phyloP scores from a whole-genome alignment of 2,888 invertebrate genomes.

The Polydrusus tereticollis region DNA sequence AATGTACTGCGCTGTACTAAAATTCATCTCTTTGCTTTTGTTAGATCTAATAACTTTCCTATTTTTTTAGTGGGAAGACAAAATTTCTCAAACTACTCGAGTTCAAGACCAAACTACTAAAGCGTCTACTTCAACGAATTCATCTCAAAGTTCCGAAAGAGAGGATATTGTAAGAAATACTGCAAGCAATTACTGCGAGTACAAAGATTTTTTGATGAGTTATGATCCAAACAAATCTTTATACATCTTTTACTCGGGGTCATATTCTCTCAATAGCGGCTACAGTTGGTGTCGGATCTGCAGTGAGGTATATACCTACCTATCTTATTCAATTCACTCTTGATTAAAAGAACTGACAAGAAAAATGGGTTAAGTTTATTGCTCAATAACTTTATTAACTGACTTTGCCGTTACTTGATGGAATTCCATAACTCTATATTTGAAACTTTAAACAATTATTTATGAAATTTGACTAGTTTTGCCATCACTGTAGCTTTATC shows the following conservation, averaged over 20 bases:
- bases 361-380: no score
- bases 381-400: no score
- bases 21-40: no score
- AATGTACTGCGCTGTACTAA: no score
- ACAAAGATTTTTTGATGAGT: not conserved
- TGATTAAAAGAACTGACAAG: no score
- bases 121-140: not conserved
- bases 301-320: not conserved
- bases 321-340: no score
- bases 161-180: not conserved
- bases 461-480: no score
- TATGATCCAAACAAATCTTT: not conserved
- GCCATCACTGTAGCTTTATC: no score
- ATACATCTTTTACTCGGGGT: not conserved
- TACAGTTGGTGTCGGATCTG: constrained; percentile 7
- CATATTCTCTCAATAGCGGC: not conserved
- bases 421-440: no score
- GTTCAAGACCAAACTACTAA: not conserved
- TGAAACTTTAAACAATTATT: no score
- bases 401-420: no score
- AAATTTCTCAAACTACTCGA: not conserved
- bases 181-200: not conserved
- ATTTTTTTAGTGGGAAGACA: not conserved
- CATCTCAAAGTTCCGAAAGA: not conserved
- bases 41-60: no score